phyloP scores from a whole-genome alignment of 2,888 invertebrate genomes.

The Pheosia gnoma region DNA sequence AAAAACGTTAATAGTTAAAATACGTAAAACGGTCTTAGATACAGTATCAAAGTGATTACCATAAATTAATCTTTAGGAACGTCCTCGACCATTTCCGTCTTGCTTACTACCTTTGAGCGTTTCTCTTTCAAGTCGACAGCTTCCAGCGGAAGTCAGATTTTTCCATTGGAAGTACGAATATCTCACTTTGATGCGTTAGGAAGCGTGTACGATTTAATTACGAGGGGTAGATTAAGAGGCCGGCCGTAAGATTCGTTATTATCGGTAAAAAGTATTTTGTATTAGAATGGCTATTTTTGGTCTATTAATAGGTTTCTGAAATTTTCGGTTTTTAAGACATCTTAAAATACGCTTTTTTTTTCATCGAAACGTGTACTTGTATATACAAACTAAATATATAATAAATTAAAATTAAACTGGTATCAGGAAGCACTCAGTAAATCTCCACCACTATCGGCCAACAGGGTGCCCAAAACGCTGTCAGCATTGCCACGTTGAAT shows the following conservation, averaged over 20 bases:
- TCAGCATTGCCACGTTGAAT: too few species aligned
- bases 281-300: neutral
- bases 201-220: constrained; percentile 24
- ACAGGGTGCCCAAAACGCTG: too few species aligned
- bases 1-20: constrained; percentile 10
- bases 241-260: neutral
- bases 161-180: constrained; percentile 22
- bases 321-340: too few species aligned
- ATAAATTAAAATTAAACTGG: too few species aligned
- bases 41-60: constrained; percentile 44
- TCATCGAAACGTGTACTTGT: too few species aligned
- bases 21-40: constrained; percentile 35
- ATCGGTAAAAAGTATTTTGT: neutral
- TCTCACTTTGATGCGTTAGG: constrained; percentile 2
- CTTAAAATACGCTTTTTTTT: too few species aligned
- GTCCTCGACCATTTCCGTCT: constrained; percentile 26
- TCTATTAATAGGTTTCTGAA: too few species aligned
- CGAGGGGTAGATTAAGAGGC: constrained; percentile 19
- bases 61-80: constrained; percentile 45
- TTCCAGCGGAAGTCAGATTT: constrained; percentile 28
- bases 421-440: too few species aligned
- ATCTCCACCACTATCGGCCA: too few species aligned
- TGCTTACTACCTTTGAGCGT: constrained; percentile 32
- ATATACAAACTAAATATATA: too few species aligned
- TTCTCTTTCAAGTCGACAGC: constrained; percentile 30